phyloP scores from a whole-genome alignment of 2,888 invertebrate species.

The Phaonia tiefii region DNA sequence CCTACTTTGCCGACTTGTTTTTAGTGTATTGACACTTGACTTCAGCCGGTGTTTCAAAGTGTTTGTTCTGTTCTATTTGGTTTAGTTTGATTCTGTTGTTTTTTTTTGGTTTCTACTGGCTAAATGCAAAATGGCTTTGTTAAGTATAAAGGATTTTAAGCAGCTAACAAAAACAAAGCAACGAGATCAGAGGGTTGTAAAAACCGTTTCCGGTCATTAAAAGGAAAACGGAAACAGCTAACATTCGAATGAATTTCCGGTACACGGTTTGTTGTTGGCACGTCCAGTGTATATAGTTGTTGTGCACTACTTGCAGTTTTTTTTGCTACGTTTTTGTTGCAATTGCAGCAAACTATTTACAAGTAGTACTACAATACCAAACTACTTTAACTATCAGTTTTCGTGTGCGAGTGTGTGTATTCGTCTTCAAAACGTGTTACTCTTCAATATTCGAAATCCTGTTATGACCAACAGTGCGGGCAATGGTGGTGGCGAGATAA shows the following conservation, averaged over 20 bases:
- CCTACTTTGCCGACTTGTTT: conserved; percentile 58
- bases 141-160: conserved; percentile 36
- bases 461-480: conserved; percentile 55
- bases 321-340: conserved; percentile 59
- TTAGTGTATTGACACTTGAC: conserved; percentile 63
- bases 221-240: conserved; percentile 80
- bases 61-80: too few relatives aligned
- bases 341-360: conserved; percentile 67
- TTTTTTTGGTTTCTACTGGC: neutral
- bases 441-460: conserved; percentile 40
- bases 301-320: conserved; percentile 21
- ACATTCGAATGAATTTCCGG: conserved; percentile 80
- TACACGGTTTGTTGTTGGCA: conserved; percentile 68
- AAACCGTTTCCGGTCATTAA: conserved; percentile 78
- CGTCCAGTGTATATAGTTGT: conserved; percentile 55
- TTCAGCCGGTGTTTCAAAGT: conserved; percentile 37
- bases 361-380: conserved; percentile 58
- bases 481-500: too few relatives aligned
- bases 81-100: neutral
- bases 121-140: conserved; percentile 46
- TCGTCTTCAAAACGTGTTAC: conserved; percentile 51
- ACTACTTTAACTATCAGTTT: conserved; percentile 54
- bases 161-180: conserved; percentile 48
- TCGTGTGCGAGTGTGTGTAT: too few relatives aligned
- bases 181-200: conserved; percentile 71